phyloP scores from a whole-genome alignment of 2,888 invertebrate genomes.

The Mermis nigrescens region DNA sequence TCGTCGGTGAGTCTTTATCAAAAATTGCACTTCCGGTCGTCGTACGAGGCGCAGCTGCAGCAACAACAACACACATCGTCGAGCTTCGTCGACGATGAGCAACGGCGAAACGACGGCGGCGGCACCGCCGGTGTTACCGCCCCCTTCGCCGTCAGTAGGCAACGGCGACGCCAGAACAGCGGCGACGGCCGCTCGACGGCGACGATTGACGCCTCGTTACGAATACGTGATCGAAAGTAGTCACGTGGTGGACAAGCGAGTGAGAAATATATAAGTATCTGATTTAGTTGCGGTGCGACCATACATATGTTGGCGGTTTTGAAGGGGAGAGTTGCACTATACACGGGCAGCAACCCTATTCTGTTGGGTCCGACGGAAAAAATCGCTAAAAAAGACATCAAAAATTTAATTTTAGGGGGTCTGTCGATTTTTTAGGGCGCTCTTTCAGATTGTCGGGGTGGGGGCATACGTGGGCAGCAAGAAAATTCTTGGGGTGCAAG shows the following conservation, averaged over 20 bases:
- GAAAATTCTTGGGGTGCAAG: too few species aligned
- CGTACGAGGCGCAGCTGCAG: not conserved
- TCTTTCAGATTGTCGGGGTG: too few species aligned
- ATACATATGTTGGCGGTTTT: not conserved
- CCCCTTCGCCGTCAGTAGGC: not conserved
- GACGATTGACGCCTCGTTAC: conserved; percentile 5
- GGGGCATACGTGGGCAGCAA: too few species aligned
- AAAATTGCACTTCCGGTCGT: not conserved
- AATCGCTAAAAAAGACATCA: too few species aligned
- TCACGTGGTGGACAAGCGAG: not conserved
- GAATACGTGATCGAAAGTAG: conserved; percentile 77
- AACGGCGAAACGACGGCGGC: conserved; percentile 5
- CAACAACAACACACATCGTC: not conserved
- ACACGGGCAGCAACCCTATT: too few species aligned
- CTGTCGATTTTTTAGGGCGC: too few species aligned
- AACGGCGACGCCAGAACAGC: not conserved
- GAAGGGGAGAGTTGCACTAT: conserved; percentile 60
- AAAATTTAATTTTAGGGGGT: too few species aligned
- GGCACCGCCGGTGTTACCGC: not conserved
- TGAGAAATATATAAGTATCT: too few species aligned
- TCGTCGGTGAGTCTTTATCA: conserved; percentile 13
- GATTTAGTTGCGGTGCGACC: too few species aligned
- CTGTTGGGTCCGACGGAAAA: too few species aligned
- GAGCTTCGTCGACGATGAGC: not conserved
- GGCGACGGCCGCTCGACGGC: conserved; percentile 7